These are phyloP conservation scores for Pipra filicauda DNA, from an alignment of 2,113 vertebrate genomes.

Conservation along the genomic window DNA sequence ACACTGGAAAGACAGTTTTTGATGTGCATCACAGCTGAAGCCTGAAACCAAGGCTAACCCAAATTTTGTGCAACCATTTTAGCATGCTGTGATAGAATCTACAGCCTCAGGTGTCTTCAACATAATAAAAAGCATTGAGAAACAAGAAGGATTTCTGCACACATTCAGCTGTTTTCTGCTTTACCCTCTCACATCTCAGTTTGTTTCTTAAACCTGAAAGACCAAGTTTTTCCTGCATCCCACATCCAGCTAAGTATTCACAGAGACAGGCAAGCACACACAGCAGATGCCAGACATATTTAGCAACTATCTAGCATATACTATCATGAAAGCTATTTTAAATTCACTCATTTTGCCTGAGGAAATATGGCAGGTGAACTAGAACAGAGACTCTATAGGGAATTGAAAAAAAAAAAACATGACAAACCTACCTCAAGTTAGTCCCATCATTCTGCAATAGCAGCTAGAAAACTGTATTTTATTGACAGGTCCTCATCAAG, in stretches of 20 bases:
- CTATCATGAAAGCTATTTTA: background rate
- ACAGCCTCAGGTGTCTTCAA: background rate
- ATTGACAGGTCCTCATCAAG: background rate
- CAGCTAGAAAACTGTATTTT: background rate
- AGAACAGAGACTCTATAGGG: background rate
- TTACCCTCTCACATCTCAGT: background rate
- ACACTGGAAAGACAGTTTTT: background rate
- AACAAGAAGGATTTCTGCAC: background rate
- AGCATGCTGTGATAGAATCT: background rate
- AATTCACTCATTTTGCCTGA: background rate
- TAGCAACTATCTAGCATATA: background rate
- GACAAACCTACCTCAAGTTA: background rate
- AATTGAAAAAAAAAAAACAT: accelerated
- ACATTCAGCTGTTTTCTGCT: background rate
- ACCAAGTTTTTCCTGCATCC: background rate
- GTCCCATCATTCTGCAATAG: background rate
- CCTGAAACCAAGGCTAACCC: background rate
- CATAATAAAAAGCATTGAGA: background rate
- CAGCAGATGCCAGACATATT: background rate
- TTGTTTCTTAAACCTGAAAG: background rate
- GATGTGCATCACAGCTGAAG: background rate
- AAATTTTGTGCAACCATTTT: background rate
- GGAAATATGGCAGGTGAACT: background rate
- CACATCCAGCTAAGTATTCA: background rate
- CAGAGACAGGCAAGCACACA: background rate